phyloP scores from a whole-genome alignment of 2,113 vertebrate genomes.

The Calonectris borealis region DNA sequence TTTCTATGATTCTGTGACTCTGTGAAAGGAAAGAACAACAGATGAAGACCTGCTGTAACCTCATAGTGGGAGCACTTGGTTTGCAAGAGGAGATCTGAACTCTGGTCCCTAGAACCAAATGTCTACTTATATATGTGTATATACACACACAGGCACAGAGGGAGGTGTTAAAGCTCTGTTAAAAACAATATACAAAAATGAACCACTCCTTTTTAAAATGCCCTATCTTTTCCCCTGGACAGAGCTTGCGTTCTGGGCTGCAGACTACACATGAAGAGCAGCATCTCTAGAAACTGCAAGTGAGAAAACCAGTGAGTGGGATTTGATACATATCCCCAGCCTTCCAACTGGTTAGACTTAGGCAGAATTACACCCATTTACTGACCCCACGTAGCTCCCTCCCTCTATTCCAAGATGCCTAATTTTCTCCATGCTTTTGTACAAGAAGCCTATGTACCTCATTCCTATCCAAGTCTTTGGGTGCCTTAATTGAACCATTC shows the following conservation, averaged over 20 bases:
- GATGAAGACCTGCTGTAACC: not conserved
- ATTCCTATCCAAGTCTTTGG: not conserved
- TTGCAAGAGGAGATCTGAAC: not conserved
- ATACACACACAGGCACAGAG: not conserved
- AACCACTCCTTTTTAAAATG: not conserved
- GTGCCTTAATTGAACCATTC: not conserved
- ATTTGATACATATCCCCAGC: not conserved
- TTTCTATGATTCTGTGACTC: not conserved
- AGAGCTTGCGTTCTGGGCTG: not conserved
- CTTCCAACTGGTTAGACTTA: not conserved
- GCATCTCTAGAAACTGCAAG: not conserved
- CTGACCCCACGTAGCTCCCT: not conserved
- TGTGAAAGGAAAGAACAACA: not conserved
- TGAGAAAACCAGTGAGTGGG: not conserved
- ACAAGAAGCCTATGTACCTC: not conserved
- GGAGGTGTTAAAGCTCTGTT: not conserved
- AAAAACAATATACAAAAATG: not conserved
- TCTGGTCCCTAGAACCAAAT: not conserved
- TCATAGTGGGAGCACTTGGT: not conserved
- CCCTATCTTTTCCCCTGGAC: not conserved
- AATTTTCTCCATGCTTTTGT: not conserved
- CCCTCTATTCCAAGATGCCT: not conserved
- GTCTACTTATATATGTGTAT: not conserved
- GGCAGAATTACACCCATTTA: not conserved
- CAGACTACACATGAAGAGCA: not conserved